Evolutionary conservation across 2,888 invertebrate species (phyloP).

Genomic region (Amaurobius ferox): DNA sequence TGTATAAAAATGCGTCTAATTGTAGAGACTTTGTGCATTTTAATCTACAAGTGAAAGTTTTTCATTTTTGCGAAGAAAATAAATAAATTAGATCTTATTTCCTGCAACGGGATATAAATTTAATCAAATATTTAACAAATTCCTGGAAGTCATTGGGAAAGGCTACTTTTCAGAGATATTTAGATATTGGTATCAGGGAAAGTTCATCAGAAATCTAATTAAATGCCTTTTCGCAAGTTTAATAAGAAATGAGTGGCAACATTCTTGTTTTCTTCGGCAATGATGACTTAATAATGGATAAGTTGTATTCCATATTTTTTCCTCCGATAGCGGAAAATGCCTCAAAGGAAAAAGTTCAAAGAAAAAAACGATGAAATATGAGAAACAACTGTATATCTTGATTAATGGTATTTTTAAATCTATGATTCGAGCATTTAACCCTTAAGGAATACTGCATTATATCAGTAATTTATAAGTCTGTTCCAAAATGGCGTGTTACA

Average conservation of each 20-base stretch:
- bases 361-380: not conserved
- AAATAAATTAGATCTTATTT: not conserved
- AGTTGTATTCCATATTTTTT: not conserved
- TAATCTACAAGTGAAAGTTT: not conserved
- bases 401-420: no score
- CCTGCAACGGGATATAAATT: not conserved
- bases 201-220: not conserved
- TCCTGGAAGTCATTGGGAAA: not conserved
- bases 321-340: not conserved
- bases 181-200: not conserved
- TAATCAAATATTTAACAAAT: constrained; percentile 3
- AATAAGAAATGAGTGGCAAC: constrained; percentile 20
- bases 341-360: not conserved
- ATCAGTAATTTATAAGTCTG: no score
- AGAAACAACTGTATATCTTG: not conserved
- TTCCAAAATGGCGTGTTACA: no score
- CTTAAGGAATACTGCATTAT: no score
- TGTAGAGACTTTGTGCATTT: not conserved
- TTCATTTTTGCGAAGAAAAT: not conserved
- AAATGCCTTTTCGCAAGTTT: not conserved
- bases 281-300: not conserved
- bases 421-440: no score
- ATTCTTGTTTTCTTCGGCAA: not conserved
- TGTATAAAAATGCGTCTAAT: not conserved
- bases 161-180: not conserved